These are phyloP conservation scores for Telmatochromis brichardi DNA, from an alignment of 2,113 vertebrate genomes.

Conservation along the genomic window DNA sequence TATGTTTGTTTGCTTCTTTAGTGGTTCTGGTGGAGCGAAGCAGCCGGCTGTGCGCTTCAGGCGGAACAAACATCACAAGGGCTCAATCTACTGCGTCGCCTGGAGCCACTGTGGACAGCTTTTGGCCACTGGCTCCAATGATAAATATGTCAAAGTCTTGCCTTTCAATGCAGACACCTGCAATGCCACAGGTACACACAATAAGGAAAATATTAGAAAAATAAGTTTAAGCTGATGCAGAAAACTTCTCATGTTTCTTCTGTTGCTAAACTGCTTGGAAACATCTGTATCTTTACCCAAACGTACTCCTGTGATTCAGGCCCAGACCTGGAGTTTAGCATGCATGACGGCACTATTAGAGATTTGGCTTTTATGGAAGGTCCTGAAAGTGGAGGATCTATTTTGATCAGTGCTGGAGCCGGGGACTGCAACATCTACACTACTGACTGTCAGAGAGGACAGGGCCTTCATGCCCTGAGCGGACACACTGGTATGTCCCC, in stretches of 20 bases:
- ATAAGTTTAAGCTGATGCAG: not conserved
- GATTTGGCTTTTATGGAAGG: slow-evolving; percentile 98
- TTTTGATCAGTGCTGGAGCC: slow-evolving; percentile 95
- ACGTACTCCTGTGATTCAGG: slow-evolving; percentile 74
- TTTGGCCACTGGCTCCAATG: slow-evolving; percentile 94
- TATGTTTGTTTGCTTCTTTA: slow-evolving; percentile 17
- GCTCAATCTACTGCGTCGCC: slow-evolving; percentile 96
- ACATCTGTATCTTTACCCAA: slow-evolving; percentile 11
- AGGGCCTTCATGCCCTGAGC: slow-evolving; percentile 90
- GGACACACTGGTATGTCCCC: slow-evolving; percentile 71
- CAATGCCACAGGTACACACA: slow-evolving; percentile 83
- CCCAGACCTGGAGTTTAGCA: slow-evolving; percentile 92
- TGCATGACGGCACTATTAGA: slow-evolving; percentile 97
- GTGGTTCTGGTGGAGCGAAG: slow-evolving; percentile 71
- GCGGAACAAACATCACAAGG: slow-evolving; percentile 98
- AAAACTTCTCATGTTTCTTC: not conserved
- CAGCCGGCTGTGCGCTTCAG: slow-evolving; percentile 90
- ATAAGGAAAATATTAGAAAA: not conserved
- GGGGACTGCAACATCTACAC: slow-evolving; percentile 94
- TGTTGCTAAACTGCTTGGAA: not conserved
- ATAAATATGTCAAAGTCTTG: slow-evolving; percentile 96
- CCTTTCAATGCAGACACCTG: slow-evolving; percentile 93
- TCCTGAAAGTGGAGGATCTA: slow-evolving; percentile 90
- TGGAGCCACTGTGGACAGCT: slow-evolving; percentile 97
- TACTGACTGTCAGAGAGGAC: slow-evolving; percentile 92